Evolutionary conservation across 2,888 invertebrate genomes (phyloP).

Genomic region (Zaprionus obscuricornis): DNA sequence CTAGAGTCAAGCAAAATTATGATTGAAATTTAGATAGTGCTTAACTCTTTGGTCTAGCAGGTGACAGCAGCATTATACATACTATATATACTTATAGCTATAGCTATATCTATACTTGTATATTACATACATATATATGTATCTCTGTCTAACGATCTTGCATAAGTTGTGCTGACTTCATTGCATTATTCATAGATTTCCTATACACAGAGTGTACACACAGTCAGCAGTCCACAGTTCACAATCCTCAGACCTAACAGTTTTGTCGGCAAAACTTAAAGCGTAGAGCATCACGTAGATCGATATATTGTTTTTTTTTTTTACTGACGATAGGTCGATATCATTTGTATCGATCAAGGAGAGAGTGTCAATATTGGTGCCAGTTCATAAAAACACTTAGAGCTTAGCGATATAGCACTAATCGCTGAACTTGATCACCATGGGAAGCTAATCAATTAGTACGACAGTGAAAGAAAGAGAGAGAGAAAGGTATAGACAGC

Average conservation of each 20-base stretch:
- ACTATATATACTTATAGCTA: too few species aligned
- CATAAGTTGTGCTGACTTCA: slow-evolving; percentile 49
- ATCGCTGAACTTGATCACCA: slow-evolving; percentile 40
- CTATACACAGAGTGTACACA: slow-evolving; percentile 37
- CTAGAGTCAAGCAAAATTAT: slow-evolving; percentile 64
- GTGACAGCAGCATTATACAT: slow-evolving; percentile 15
- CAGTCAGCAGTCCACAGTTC: slow-evolving; percentile 15
- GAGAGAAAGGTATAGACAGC: neutral
- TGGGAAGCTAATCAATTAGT: slow-evolving; percentile 50
- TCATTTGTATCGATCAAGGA: neutral
- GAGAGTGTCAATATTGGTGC: slow-evolving; percentile 47
- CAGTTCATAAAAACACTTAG: slow-evolving; percentile 30
- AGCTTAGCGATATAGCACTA: slow-evolving; percentile 20
- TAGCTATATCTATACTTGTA: neutral
- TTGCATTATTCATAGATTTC: slow-evolving; percentile 66
- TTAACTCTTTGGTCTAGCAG: slow-evolving; percentile 1
- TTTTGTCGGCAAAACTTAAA: slow-evolving; percentile 41
- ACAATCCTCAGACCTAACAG: neutral
- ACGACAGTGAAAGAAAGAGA: neutral
- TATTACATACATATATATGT: slow-evolving; percentile 7
- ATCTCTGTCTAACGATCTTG: slow-evolving; percentile 53
- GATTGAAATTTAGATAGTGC: slow-evolving; percentile 73
- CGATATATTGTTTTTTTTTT: neutral
- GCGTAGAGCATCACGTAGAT: slow-evolving; percentile 9
- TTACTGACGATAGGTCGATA: slow-evolving; percentile 15